These are phyloP conservation scores for Valencia hispanica DNA, from an alignment of 2,797 vertebrate species.

Conservation along the genomic window DNA sequence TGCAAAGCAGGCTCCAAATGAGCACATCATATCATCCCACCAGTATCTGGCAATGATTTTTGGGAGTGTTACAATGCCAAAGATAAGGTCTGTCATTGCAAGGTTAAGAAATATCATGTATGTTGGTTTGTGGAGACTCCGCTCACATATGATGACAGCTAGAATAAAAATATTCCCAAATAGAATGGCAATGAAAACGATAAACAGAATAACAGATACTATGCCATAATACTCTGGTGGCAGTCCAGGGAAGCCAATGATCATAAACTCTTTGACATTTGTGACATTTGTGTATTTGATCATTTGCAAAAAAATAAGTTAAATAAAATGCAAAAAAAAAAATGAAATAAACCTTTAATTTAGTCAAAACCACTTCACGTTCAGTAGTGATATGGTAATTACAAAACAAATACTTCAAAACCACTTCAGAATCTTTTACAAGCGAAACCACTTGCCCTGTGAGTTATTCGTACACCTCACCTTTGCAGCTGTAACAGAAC, in stretches of 20 bases:
- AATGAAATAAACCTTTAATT: background rate
- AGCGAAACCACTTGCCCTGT: background rate
- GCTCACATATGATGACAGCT: constrained; percentile 58
- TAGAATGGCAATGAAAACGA: constrained; percentile 61
- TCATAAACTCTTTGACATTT: constrained; percentile 63
- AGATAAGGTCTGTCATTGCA: constrained; percentile 68
- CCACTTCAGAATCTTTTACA: background rate
- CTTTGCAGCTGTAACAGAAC: fast-evolving
- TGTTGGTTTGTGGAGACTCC: constrained; percentile 69
- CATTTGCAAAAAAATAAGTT: background rate
- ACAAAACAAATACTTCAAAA: background rate
- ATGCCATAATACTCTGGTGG: constrained; percentile 46
- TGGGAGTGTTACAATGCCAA: constrained; percentile 71
- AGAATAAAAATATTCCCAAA: constrained; percentile 71
- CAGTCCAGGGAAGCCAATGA: constrained; percentile 76
- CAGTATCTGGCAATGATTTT: constrained; percentile 72
- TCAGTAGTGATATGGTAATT: background rate
- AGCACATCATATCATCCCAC: constrained; percentile 57
- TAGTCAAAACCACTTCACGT: fast-evolving
- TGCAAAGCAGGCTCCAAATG: constrained; percentile 65
- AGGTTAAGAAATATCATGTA: constrained; percentile 73
- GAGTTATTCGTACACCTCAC: background rate
- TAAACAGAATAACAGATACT: constrained; percentile 51
- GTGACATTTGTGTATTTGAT: constrained; percentile 51
- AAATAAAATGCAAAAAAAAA: background rate